These are phyloP conservation scores for Lathronympha strigana DNA, from an alignment of 2,888 invertebrate genomes.

Conservation along the genomic window DNA sequence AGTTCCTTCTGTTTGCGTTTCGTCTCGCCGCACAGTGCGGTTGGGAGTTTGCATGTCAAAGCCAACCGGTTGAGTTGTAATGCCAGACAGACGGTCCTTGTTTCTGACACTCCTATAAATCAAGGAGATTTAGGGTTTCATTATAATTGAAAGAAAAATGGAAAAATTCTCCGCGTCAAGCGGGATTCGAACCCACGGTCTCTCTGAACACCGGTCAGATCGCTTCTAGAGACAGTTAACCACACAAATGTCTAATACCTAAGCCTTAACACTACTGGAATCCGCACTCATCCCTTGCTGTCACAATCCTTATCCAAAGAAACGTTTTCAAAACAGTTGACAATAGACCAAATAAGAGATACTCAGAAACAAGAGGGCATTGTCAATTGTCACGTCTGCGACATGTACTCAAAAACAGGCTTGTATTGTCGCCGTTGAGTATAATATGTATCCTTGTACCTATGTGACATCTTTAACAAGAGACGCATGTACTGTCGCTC, in stretches of 20 bases:
- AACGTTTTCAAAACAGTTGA: neutral
- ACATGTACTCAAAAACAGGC: slow-evolving; percentile 11
- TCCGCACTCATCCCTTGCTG: neutral
- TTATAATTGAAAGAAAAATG: too few species aligned
- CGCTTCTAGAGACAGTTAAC: too few species aligned
- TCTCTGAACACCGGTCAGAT: too few species aligned
- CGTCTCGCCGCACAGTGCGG: slow-evolving; percentile 1
- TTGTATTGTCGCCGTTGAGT: neutral
- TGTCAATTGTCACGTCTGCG: neutral
- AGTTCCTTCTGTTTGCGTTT: slow-evolving; percentile 14
- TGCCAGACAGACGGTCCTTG: slow-evolving; percentile 6
- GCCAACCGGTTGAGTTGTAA: slow-evolving; percentile 2
- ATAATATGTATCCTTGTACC: neutral
- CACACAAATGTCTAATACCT: too few species aligned
- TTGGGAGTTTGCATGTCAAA: slow-evolving; percentile 21
- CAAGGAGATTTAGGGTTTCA: too few species aligned
- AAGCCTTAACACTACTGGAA: neutral
- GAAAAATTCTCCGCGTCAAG: too few species aligned
- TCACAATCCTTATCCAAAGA: neutral
- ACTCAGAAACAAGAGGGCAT: slow-evolving; percentile 1
- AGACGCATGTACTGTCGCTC: neutral
- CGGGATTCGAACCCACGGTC: too few species aligned
- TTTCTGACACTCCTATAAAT: neutral
- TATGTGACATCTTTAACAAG: neutral
- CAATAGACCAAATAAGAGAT: neutral